These are phyloP conservation scores for Chloroclysta siterata DNA, from an alignment of 2,888 invertebrate genomes.

Conservation along the genomic window DNA sequence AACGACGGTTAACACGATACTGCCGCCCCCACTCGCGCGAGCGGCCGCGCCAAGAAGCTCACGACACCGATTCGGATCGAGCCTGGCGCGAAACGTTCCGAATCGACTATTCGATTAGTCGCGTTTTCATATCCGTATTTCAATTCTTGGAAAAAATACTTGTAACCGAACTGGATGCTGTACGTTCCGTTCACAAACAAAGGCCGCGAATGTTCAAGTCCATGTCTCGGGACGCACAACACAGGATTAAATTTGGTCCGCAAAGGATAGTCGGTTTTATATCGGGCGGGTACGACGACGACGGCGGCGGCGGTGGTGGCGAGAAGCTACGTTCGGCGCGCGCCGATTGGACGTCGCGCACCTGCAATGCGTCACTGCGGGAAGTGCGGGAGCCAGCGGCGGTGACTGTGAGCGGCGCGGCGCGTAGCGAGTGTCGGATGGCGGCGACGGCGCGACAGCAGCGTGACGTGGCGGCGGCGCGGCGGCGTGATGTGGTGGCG, in stretches of 20 bases:
- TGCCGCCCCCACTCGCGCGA: conserved; percentile 85
- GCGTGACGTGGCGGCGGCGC: conserved; percentile 36
- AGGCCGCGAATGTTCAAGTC: conserved; percentile 75
- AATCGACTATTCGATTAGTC: conserved; percentile 77
- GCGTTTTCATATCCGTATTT: conserved; percentile 76
- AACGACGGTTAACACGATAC: conserved; percentile 85
- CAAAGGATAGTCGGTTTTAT: conserved; percentile 87
- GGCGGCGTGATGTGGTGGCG: conserved; percentile 48
- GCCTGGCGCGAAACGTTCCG: conserved; percentile 77
- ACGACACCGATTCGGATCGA: conserved; percentile 77
- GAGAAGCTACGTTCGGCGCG: conserved; percentile 89
- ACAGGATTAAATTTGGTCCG: conserved; percentile 86
- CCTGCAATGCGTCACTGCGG: conserved; percentile 93
- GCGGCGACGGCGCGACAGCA: conserved; percentile 37
- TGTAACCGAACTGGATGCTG: conserved; percentile 57
- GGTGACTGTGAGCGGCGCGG: conserved; percentile 43
- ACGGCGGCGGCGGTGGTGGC: conserved; percentile 70
- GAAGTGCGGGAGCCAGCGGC: conserved; percentile 50
- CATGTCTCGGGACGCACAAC: conserved; percentile 82
- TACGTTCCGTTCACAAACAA: conserved; percentile 65
- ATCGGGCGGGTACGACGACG: conserved; percentile 84
- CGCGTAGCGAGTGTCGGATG: conserved; percentile 45
- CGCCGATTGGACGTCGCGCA: conserved; percentile 92
- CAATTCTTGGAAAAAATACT: conserved; percentile 53
- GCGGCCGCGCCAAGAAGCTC: conserved; percentile 79